phyloP scores from a whole-genome alignment of 2,797 vertebrate genomes.

The Catharus ustulatus region DNA sequence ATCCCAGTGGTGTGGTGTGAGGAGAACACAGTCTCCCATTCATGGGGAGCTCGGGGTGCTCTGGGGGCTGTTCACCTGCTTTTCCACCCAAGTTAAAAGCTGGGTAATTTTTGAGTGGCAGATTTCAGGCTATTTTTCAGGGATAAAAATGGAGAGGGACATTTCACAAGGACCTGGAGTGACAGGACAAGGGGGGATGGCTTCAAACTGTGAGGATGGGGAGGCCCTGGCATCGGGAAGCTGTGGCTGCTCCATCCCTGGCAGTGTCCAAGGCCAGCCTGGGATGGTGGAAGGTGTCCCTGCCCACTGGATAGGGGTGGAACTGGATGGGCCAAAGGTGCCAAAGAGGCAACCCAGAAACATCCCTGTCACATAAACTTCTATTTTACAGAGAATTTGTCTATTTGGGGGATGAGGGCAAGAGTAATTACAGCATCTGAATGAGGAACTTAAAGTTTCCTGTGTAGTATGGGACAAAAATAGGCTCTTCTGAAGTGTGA shows the following conservation, averaged over 20 bases:
- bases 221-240: background rate
- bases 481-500: constrained; percentile 26
- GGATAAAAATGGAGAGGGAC: background rate
- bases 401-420: background rate
- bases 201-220: background rate
- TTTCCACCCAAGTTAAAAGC: background rate
- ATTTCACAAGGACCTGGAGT: background rate
- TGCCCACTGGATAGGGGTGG: background rate
- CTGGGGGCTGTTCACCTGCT: background rate
- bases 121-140: background rate
- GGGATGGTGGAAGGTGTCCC: background rate
- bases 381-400: background rate
- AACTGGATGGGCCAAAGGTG: background rate
- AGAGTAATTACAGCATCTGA: background rate
- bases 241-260: background rate
- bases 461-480: constrained; percentile 34
- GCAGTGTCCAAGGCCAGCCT: background rate
- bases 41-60: constrained; percentile 28
- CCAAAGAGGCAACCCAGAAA: background rate
- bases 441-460: constrained; percentile 25
- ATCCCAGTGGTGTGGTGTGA: constrained; percentile 14
- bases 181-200: background rate
- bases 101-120: background rate
- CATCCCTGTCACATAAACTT: background rate
- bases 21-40: constrained; percentile 49